These are phyloP conservation scores for Venusia cambrica DNA, from an alignment of 2,888 invertebrate genomes.

Conservation along the genomic window DNA sequence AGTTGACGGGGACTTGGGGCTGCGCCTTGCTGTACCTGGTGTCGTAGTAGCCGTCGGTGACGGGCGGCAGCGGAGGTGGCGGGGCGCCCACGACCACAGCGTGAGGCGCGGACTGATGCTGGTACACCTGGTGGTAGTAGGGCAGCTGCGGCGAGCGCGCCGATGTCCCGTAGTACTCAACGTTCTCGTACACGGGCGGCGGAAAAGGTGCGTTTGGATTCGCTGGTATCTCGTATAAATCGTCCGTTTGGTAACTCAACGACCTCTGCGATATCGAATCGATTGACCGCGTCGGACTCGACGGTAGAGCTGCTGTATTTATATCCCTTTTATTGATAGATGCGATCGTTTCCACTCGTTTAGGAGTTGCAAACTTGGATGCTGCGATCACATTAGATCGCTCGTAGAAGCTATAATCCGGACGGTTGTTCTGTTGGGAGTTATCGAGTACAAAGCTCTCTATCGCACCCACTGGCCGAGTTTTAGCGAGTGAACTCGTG, in stretches of 20 bases:
- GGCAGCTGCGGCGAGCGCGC: conserved; percentile 80
- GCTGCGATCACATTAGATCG: conserved; percentile 88
- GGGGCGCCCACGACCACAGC: too few relatives aligned
- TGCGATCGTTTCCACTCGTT: conserved; percentile 84
- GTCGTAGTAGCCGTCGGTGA: conserved; percentile 74
- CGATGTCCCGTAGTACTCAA: conserved; percentile 88
- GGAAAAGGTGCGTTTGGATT: conserved; percentile 63
- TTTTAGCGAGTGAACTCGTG: conserved; percentile 64
- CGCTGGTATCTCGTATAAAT: conserved; percentile 70
- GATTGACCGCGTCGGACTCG: conserved; percentile 82
- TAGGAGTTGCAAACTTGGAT: conserved; percentile 89
- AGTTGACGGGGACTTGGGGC: conserved; percentile 87
- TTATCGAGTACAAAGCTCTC: conserved; percentile 84
- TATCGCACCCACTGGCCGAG: conserved; percentile 82
- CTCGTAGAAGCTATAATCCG: conserved; percentile 81
- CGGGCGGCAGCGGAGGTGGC: too few relatives aligned
- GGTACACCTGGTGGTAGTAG: conserved; percentile 82
- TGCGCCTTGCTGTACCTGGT: conserved; percentile 87
- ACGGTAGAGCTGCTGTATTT: conserved; percentile 59
- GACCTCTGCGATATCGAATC: conserved; percentile 83
- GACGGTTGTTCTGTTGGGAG: conserved; percentile 64
- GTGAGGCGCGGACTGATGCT: conserved; percentile 65
- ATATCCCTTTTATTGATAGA: conserved; percentile 68
- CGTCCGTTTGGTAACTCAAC: conserved; percentile 69
- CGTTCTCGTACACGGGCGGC: conserved; percentile 88